Evolutionary conservation across 2,113 vertebrate genomes (phyloP), one percentile per base, ranked within the genome.

Genomic region (Melanocharis versteri): DNA sequence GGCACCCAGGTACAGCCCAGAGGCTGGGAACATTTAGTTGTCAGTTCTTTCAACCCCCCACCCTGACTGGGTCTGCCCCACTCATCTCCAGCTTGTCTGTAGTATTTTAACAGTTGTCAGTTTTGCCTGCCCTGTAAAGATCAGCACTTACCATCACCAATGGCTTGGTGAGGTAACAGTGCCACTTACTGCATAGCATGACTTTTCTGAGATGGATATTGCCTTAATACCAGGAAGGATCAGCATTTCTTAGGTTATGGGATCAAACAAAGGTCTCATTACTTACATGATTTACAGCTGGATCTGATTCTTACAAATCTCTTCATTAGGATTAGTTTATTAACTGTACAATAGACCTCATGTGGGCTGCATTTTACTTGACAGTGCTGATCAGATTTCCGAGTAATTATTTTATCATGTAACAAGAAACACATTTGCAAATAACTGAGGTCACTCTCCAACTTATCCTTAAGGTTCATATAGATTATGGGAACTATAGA

Each of bases 1-100:
- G 98, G 83, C 97, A 98, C 66, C 98, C 98, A 98, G 99, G 99
- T 99, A 97, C 26, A 80, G 24, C 62, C 47, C 73, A 48, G 44
- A 62, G 13, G 6, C 26, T 56, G 47, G 37, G 37, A 89, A 71
- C 6, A 8, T 45, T 51, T 17, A 23, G 11, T 16, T 54, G 23
- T 15, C 15, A 73, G 30, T 23, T 84, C 58, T 50, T 75, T 37
- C 71, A 70, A 37, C 28, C 54, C 39, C 73, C 30, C 7, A 66
- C 13, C 22, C 39, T 40, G 24, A 47, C 22, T 79, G 35, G 30
- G 48, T 60, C 28, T 77, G 27, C 11, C 8, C 9, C 16, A 10
- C 13, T 80, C 13, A 27, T 39, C 6, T 83, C 62, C 33, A 73
- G 33, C 27, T 83, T 69, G 13, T 44, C 56, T 51, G 56, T 15